These are phyloP conservation scores for Chaetoderma sp. DNA, from an alignment of 2,888 invertebrate genomes.

Conservation along the genomic window DNA sequence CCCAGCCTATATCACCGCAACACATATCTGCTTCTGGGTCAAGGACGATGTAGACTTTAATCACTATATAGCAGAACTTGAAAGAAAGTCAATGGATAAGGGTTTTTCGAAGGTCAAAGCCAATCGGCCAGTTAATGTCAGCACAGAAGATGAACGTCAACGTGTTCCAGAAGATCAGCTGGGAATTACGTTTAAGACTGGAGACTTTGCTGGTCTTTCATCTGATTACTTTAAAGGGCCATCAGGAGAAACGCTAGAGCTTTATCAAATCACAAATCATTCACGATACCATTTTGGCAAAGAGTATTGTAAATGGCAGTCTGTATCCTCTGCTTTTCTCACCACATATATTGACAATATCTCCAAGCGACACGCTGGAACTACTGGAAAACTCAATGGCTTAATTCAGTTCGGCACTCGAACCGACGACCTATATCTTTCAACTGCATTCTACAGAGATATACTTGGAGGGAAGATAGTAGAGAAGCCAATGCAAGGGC, in stretches of 20 bases:
- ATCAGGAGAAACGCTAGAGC: too few species aligned
- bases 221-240: too few species aligned
- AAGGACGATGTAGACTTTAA: slow-evolving; percentile 21
- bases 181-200: too few species aligned
- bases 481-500: slow-evolving; percentile 1
- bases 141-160: too few species aligned
- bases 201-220: too few species aligned
- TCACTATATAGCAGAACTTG: slow-evolving; percentile 13
- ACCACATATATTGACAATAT: background rate
- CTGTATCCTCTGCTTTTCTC: slow-evolving; percentile 14
- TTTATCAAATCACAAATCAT: too few species aligned
- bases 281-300: too few species aligned
- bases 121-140: too few species aligned
- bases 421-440: slow-evolving; percentile 14
- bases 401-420: slow-evolving; percentile 14
- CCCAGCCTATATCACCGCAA: too few species aligned
- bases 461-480: slow-evolving; percentile 5
- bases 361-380: slow-evolving; percentile 5
- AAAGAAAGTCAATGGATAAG: background rate
- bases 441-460: slow-evolving; percentile 4
- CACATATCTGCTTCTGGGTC: slow-evolving; percentile 14
- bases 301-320: too few species aligned
- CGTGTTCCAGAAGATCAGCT: too few species aligned
- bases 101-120: too few species aligned
- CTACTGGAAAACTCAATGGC: slow-evolving; percentile 4